Percentiles rank a stretch among this genome's conserved stretches.
Conservation (phyloP, 2,888 invertebrate genomes). For the Sicus ferrugineus region DNA sequence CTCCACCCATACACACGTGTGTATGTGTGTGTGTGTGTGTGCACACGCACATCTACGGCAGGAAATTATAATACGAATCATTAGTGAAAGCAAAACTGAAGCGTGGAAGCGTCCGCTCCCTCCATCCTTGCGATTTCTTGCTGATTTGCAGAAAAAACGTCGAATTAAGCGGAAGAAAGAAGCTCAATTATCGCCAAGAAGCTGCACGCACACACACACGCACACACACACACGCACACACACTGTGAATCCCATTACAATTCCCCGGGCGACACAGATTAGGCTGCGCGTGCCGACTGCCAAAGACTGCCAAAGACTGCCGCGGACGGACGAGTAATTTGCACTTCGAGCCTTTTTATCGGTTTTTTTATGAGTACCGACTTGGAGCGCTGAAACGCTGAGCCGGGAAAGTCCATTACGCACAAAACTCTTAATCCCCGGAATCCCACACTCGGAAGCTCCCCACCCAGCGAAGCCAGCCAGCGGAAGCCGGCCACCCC, state of each 20-base stretch:
- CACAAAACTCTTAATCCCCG: not conserved
- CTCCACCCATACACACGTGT: too few species aligned
- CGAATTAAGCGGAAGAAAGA: not conserved
- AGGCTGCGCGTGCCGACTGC: too few species aligned
- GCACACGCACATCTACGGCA: too few species aligned
- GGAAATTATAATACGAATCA: too few species aligned
- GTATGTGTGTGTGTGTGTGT: too few species aligned
- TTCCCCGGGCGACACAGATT: too few species aligned
- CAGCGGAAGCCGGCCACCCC: not conserved
- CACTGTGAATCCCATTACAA: constrained; percentile 10
- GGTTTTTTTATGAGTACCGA: constrained; percentile 22
- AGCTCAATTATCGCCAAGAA: constrained; percentile 20
- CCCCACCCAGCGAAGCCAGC: not conserved
- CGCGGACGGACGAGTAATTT: constrained; percentile 21
- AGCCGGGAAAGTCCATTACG: not conserved
- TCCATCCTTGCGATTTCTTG: too few species aligned
- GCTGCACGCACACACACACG: not conserved
- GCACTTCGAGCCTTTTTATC: constrained; percentile 32
- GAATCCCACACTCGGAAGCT: not conserved
- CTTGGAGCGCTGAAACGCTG: constrained; percentile 7
- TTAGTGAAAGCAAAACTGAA: too few species aligned
- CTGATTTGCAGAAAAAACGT: not conserved
- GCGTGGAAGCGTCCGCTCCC: too few species aligned
- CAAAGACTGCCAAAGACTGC: not conserved
- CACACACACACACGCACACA: constrained; percentile 1